Evolutionary conservation across 1,140 invertebrate genomes (phyloP), one percentile per base, ranked within the genome.

Genomic region (Harlomillsia oculata): DNA sequence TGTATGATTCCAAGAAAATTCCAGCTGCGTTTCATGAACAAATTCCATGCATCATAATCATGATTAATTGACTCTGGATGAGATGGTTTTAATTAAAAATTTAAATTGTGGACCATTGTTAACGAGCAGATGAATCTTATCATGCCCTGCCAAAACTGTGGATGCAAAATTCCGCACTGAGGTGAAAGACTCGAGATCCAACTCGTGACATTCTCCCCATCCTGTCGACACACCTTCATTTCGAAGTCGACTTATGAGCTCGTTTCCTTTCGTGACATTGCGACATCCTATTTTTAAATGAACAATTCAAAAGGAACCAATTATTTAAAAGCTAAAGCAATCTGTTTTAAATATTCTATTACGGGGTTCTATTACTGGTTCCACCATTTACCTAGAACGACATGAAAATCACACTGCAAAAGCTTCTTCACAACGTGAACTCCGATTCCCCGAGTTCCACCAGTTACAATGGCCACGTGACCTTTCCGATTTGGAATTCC

Each of bases 391-490:
- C 55, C 55, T 20, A 57, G 32, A 9, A 57, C 26, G 23, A 57
- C 55, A 25, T 57, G 55, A 16, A 57, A 37, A 4, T 49, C 46
- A 30, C 82, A 83, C 67, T 84, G 74, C 21, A 91, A 69, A 18
- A 95, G 72, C 70, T 83, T 82, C 69, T 82, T n/a, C n/a, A n/a
- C n/a, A n/a, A n/a, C n/a, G n/a, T n/a, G n/a, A n/a, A n/a, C n/a
- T n/a, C n/a, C 91, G 67, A 95, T 92, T 16, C 91, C 91, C 64
- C 85, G 74, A 28, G 84, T 81, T 14, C 89, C 90, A 53, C 91
- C 32, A 9, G 8, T n/a, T 9, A 34, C 32, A 34, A 34, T n/a
- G n/a, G n/a, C n/a, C n/a, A n/a, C n/a, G n/a, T n/a, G n/a, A n/a
- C n/a, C n/a, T n/a, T n/a, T n/a, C n/a, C n/a, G n/a, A n/a, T n/a